Conservation (phyloP, 2,797 vertebrate species). For the Anableps anableps region DNA sequence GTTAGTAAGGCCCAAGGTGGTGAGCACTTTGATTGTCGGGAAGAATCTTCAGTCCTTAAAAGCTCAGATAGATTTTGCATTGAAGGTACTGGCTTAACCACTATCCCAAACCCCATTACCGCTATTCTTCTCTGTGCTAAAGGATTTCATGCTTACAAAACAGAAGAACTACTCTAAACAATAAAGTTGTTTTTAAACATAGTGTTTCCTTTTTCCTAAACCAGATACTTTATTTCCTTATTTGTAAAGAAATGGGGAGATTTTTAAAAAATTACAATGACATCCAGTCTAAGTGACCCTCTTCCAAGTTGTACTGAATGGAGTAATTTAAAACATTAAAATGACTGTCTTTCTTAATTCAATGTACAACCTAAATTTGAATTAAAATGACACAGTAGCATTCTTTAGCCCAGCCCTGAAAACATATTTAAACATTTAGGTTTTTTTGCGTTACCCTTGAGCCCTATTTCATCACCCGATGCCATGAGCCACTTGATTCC, state of each 20-base stretch:
- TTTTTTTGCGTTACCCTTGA: conserved; percentile 24
- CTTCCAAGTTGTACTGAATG: background rate
- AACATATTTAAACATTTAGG: conserved; percentile 19
- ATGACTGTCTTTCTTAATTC: no score
- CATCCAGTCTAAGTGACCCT: background rate
- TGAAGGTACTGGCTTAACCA: background rate
- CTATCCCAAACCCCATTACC: background rate
- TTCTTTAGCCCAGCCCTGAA: background rate
- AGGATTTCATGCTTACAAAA: background rate
- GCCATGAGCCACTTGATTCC: conserved; percentile 33
- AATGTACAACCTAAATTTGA: background rate
- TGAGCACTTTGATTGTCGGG: background rate
- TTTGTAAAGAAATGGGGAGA: background rate
- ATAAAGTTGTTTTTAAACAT: background rate
- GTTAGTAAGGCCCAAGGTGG: no score
- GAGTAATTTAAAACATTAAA: background rate
- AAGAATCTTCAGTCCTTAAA: background rate
- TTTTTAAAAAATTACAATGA: background rate
- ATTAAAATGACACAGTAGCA: background rate
- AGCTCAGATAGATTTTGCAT: background rate
- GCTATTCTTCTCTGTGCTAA: background rate
- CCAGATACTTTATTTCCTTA: background rate
- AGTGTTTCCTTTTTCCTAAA: background rate
- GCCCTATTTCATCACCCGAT: conserved; percentile 59
- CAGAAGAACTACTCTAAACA: background rate